Conservation (phyloP, 2,888 invertebrate species). For the Anticlea derivata region DNA sequence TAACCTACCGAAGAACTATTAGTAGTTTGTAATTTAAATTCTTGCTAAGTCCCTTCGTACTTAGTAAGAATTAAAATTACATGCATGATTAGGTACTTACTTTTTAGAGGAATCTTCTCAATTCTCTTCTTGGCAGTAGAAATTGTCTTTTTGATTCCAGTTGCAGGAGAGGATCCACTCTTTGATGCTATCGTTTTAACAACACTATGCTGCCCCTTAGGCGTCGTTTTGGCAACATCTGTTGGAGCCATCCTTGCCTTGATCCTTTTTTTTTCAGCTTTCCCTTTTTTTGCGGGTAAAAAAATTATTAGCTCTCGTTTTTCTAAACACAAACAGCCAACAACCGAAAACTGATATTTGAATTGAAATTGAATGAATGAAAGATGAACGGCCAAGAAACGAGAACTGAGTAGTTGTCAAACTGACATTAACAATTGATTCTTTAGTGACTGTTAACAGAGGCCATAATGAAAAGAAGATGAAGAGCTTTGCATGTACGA, state of each 20-base stretch:
- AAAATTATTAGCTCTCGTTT: background rate
- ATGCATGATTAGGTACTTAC: no score
- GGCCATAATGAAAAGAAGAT: no score
- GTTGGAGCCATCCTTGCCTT: constrained; percentile 66
- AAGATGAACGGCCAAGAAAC: background rate
- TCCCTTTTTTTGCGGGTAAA: constrained; percentile 14
- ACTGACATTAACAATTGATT: background rate
- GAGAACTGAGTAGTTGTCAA: background rate
- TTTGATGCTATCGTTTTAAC: constrained; percentile 47
- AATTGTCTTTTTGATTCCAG: constrained; percentile 54
- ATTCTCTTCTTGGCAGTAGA: constrained; percentile 45
- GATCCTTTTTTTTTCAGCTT: no score
- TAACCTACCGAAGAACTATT: no score
- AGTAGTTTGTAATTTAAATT: no score
- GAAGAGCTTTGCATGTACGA: no score
- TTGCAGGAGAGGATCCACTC: constrained; percentile 52
- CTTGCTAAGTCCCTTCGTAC: no score
- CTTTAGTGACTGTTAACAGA: no score
- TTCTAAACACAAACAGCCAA: constrained; percentile 3
- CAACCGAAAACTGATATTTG: no score
- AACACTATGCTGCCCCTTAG: constrained; percentile 55
- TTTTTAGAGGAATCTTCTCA: constrained; percentile 52
- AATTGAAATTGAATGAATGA: no score
- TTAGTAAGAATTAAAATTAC: no score
- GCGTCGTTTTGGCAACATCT: constrained; percentile 55